A percentile compares a stretch with the other conserved stretches of the same genome.
These are phyloP conservation scores for Chunga burmeisteri DNA, from an alignment of 2,113 vertebrate species.

Conservation along the genomic window DNA sequence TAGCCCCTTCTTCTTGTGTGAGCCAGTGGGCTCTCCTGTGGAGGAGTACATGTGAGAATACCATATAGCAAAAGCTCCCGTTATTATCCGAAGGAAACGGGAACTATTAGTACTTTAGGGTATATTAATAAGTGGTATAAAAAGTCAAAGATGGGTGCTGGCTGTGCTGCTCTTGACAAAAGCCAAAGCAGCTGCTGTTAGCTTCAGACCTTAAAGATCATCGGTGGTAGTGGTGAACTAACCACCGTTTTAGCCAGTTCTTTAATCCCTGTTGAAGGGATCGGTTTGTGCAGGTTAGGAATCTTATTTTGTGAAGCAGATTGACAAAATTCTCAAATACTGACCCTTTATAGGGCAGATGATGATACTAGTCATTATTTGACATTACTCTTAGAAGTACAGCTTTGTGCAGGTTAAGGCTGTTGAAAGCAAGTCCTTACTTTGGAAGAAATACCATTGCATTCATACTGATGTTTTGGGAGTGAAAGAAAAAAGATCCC, in stretches of 20 bases:
- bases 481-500: background rate
- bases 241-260: background rate
- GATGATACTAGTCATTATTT: background rate
- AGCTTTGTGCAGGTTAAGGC: background rate
- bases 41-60: background rate
- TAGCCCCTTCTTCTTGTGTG: no score
- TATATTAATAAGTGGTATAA: background rate
- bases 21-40: background rate
- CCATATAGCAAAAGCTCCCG: background rate
- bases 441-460: background rate
- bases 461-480: background rate
- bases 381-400: background rate
- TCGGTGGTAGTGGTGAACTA: background rate
- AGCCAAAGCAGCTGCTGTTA: background rate
- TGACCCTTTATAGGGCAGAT: background rate
- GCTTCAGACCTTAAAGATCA: background rate
- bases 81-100: background rate
- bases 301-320: background rate
- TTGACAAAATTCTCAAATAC: background rate
- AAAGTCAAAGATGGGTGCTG: background rate
- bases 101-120: background rate
- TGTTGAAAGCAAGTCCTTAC: background rate
- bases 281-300: background rate
- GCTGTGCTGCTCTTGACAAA: background rate
- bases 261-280: background rate